Evolutionary conservation across 2,113 vertebrate genomes (phyloP).

Genomic region (Seriola dumerili): DNA sequence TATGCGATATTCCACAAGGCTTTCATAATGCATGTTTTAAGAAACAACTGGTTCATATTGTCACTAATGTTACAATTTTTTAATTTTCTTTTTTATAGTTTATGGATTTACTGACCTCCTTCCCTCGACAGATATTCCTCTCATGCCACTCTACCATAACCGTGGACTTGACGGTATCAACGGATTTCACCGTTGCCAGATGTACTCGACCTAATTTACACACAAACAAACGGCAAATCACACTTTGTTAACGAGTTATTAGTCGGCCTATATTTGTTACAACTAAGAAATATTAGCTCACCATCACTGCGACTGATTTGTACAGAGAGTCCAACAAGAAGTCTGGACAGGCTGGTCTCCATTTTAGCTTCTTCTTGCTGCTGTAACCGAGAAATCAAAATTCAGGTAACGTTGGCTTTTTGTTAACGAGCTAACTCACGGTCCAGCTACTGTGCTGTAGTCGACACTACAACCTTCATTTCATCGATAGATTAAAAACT

Average conservation of each 20-base stretch:
- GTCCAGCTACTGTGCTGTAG: no score
- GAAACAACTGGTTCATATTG: not conserved
- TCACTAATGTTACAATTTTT: no score
- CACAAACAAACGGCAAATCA: not conserved
- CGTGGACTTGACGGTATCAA: slow-evolving; percentile 56
- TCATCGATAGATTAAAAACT: not conserved
- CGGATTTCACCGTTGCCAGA: slow-evolving; percentile 71
- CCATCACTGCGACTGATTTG: slow-evolving; percentile 82
- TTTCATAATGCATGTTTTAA: not conserved
- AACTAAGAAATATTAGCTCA: slow-evolving; percentile 38
- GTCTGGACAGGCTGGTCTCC: slow-evolving; percentile 55
- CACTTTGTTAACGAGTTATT: not conserved
- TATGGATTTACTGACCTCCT: slow-evolving; percentile 75
- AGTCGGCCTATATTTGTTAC: not conserved
- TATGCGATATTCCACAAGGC: not conserved
- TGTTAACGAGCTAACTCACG: not conserved
- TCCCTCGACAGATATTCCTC: slow-evolving; percentile 65
- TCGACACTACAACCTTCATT: not conserved
- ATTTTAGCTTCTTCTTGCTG: slow-evolving; percentile 34
- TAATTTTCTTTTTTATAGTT: not conserved
- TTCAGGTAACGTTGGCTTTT: not conserved
- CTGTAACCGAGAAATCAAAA: not conserved
- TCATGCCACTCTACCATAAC: slow-evolving; percentile 82
- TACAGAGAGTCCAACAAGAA: slow-evolving; percentile 71
- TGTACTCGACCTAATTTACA: slow-evolving; percentile 80